These are phyloP conservation scores for Xenopus laevis DNA, from an alignment of 2,113 vertebrate genomes.

Conservation along the genomic window DNA sequence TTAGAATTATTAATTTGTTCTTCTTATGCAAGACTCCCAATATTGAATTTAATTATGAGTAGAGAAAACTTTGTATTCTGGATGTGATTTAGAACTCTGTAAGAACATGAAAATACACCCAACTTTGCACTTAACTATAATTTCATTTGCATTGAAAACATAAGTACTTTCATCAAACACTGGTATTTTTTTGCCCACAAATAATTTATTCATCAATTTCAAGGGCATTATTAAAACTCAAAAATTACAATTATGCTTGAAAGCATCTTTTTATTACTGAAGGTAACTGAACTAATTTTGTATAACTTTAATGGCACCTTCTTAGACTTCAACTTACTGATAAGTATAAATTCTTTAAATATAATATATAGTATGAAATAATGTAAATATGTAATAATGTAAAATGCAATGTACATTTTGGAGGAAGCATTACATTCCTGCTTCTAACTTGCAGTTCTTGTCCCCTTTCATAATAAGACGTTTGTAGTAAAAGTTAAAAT, in stretches of 20 bases:
- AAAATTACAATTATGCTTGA: constrained; percentile 86
- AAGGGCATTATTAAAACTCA: constrained; percentile 78
- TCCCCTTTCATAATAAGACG: too few relatives aligned
- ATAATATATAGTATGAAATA: too few relatives aligned
- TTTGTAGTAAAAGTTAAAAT: too few relatives aligned
- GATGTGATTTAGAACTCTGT: background rate
- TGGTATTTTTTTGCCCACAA: constrained; percentile 76
- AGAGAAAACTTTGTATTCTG: constrained; percentile 64
- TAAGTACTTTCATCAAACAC: constrained; percentile 80
- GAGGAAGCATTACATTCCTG: too few relatives aligned
- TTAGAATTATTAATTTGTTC: constrained; percentile 76
- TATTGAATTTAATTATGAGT: constrained; percentile 82
- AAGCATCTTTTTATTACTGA: constrained; percentile 84
- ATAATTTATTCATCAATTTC: constrained; percentile 90
- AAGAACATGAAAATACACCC: background rate
- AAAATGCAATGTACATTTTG: background rate
- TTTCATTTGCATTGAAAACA: constrained; percentile 21
- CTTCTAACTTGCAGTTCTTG: too few relatives aligned
- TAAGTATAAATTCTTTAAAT: background rate
- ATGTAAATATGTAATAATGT: background rate
- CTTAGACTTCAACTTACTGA: background rate
- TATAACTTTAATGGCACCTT: background rate
- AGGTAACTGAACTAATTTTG: constrained; percentile 84
- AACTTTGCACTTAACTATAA: background rate
- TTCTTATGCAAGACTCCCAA: constrained; percentile 72